Evolutionary conservation across 2,113 vertebrate genomes (phyloP).

Genomic region (Tragelaphus scriptus): DNA sequence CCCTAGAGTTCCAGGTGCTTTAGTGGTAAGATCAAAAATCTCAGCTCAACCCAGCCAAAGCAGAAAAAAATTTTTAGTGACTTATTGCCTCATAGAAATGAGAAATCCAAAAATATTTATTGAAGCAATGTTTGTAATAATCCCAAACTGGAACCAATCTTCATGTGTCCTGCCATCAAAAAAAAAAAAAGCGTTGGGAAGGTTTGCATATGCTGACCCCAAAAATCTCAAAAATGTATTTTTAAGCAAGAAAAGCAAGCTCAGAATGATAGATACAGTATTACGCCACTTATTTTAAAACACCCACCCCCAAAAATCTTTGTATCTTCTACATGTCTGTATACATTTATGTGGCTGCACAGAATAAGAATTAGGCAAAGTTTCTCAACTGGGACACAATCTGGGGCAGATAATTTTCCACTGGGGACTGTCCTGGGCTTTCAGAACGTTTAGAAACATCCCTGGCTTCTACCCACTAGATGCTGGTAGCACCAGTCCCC

Average conservation of each 20-base stretch:
- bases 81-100: not conserved
- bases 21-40: not conserved
- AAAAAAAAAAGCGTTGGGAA: not conserved
- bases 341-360: accelerated
- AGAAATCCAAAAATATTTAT: not conserved
- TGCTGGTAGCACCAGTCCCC: no score
- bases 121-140: not conserved
- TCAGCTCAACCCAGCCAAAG: not conserved
- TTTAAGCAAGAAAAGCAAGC: not conserved
- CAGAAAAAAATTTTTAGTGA: not conserved
- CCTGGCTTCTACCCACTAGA: not conserved
- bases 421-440: not conserved
- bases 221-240: not conserved
- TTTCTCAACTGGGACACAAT: not conserved
- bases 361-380: not conserved
- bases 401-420: not conserved
- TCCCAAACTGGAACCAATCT: not conserved
- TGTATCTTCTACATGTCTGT: not conserved
- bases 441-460: not conserved
- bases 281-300: not conserved
- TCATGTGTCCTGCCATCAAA: not conserved
- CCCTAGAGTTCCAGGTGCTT: not conserved
- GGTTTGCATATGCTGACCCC: not conserved
- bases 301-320: not conserved
- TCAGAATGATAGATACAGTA: not conserved